A percentile compares a stretch with the other conserved stretches of the same genome.
Conservation (phyloP, 1,140 invertebrate genomes). For the Meloidogyne exigua region DNA sequence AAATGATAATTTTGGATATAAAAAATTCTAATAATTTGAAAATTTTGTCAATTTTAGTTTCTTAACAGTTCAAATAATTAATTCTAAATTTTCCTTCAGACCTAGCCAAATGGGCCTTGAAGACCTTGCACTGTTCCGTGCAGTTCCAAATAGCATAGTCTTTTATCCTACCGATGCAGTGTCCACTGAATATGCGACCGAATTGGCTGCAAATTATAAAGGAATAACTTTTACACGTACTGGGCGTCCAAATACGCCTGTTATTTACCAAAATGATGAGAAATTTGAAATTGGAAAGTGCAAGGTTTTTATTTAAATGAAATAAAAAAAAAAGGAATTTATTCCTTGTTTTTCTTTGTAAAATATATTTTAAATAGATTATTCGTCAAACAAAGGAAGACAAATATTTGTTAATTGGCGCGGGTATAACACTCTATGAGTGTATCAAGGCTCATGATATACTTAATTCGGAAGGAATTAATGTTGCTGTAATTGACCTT, state of each 20-base stretch:
- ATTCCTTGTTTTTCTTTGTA: too few relatives aligned
- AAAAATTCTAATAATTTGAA: too few relatives aligned
- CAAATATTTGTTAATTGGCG: constrained; percentile 80
- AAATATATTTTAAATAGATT: constrained; percentile 66
- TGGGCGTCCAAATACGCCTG: constrained; percentile 81
- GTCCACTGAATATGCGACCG: constrained; percentile 84
- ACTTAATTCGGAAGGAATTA: constrained; percentile 71
- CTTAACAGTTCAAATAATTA: too few relatives aligned
- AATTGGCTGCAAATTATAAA: constrained; percentile 89
- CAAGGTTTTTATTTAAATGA: constrained; percentile 66
- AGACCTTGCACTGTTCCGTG: constrained; percentile 91
- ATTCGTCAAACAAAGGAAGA: constrained; percentile 75
- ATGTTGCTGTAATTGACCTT: constrained; percentile 55
- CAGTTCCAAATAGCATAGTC: constrained; percentile 84
- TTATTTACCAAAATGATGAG: constrained; percentile 85
- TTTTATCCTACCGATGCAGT: constrained; percentile 97
- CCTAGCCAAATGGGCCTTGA: constrained; percentile 99
- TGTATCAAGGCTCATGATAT: constrained; percentile 79
- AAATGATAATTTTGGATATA: too few relatives aligned
- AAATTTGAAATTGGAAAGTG: constrained; percentile 73
- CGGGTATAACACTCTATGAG: constrained; percentile 88
- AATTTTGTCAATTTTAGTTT: too few relatives aligned
- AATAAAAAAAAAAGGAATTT: too few relatives aligned
- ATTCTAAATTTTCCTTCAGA: constrained; percentile 81
- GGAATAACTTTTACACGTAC: constrained; percentile 94